Evolutionary conservation across 2,888 invertebrate genomes (phyloP), one percentile per base, ranked within the genome.

Genomic region (Hermaeophaga mercurialis): DNA sequence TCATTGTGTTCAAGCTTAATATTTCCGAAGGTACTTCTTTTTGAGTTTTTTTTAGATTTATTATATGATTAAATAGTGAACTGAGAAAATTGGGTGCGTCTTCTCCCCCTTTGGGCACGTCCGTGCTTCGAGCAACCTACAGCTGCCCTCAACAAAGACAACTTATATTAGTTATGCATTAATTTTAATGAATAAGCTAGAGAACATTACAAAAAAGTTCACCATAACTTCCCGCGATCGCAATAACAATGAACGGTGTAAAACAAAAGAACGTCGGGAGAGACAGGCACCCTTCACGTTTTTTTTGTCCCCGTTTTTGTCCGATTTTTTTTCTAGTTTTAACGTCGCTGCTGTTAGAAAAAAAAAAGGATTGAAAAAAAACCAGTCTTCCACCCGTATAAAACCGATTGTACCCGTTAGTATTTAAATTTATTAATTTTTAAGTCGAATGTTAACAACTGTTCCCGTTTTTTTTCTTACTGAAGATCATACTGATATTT

Each of bases 151-250:
- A 34, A 53, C 43, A 53, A 57, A 57, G 48, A 48, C 34, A 22
- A 24, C 22, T 41, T 38, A 48, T 57, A 67, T 70, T 68, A 68
- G 68, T 67, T 70, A 70, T 70, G 69, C 69, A 68, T 70, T 69
- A 70, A 68, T 67, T 66, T 67, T 66, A 67, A 68, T 68, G 68
- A 69, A 68, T 68, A 61, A 64, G 61, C 62, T 64, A 65, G 63
- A 61, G 63, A 58, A 53, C 58, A 53, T 52, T 52, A 56, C 52
- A n/a, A 48, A 52, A 64, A 60, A 58, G 58, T 58, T 61, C 60
- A 26, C 58, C 50, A 58, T 54, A 57, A 57, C 58, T 63, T 59
- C 63, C 60, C 64, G 62, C 63, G 61, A 61, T 58, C 58, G 54
- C 54, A 55, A 44, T 54, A 62, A 67, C 67, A 67, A 67, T 65